These are phyloP conservation scores for Anorthoa munda DNA, from an alignment of 2,888 invertebrate species.

Conservation along the genomic window DNA sequence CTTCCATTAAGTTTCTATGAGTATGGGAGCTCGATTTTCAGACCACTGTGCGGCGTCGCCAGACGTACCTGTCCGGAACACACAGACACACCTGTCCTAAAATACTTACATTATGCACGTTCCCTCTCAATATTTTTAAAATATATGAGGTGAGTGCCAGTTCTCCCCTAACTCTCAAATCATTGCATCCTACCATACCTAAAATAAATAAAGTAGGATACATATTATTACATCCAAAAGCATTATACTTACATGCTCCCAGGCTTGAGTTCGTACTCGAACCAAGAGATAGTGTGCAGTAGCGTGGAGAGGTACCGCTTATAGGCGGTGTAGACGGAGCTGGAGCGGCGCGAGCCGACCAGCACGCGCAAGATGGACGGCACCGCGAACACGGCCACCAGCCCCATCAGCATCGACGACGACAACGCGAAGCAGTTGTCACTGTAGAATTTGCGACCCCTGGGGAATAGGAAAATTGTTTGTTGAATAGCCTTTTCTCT, in stretches of 20 bases:
- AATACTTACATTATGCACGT: too few species aligned
- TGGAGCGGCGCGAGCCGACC: constrained; percentile 93
- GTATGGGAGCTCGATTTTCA: too few species aligned
- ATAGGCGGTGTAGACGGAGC: constrained; percentile 93
- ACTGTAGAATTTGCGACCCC: constrained; percentile 94
- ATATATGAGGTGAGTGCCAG: too few species aligned
- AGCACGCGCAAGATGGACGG: constrained; percentile 94
- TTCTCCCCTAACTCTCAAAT: too few species aligned
- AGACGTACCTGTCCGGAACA: too few species aligned
- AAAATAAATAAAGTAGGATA: too few species aligned
- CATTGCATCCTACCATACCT: too few species aligned
- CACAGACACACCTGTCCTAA: too few species aligned
- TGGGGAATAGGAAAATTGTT: constrained; percentile 73
- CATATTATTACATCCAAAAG: constrained; percentile 2
- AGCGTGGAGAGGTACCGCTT: constrained; percentile 95
- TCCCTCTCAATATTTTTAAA: too few species aligned
- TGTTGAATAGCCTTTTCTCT: too few species aligned
- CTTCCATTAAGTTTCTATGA: too few species aligned
- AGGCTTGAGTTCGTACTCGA: constrained; percentile 92
- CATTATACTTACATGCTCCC: constrained; percentile 88
- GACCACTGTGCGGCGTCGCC: too few species aligned
- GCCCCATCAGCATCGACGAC: constrained; percentile 94
- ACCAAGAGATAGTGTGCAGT: constrained; percentile 95
- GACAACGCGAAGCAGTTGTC: constrained; percentile 93
- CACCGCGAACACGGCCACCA: constrained; percentile 94